Conservation (phyloP, 1,140 invertebrate species). For the Drosophila bocki region DNA sequence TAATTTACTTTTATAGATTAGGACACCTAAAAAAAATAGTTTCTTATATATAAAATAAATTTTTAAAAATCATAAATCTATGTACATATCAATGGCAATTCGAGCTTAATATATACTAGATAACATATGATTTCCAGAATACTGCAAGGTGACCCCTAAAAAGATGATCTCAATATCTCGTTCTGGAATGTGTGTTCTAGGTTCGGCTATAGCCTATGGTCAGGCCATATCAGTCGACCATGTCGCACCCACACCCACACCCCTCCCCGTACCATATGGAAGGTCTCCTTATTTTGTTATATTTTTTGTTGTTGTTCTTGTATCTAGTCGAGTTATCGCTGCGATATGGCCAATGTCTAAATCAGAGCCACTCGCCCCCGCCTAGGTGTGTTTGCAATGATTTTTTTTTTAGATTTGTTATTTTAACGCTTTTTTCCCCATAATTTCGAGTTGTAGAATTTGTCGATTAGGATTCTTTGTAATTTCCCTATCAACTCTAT, state of each 20-base stretch:
- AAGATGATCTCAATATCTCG: constrained; percentile 1
- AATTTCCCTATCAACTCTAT: neutral
- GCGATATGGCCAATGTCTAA: constrained; percentile 68
- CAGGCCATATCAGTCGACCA: constrained; percentile 37
- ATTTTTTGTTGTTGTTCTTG: constrained; percentile 26
- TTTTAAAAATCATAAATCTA: neutral
- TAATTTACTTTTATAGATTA: neutral
- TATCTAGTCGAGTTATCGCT: constrained; percentile 67
- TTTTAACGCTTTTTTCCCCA: neutral
- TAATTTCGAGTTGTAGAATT: constrained; percentile 11
- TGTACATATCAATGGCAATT: neutral
- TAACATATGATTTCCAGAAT: neutral
- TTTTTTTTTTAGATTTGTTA: constrained; percentile 60
- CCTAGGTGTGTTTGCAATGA: constrained; percentile 71
- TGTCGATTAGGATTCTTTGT: constrained; percentile 7
- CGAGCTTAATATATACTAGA: neutral
- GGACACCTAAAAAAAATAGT: neutral
- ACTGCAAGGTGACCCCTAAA: neutral
- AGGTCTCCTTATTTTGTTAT: constrained; percentile 19
- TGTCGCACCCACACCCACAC: constrained; percentile 22
- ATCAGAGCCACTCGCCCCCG: constrained; percentile 60
- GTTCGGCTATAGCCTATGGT: constrained; percentile 17
- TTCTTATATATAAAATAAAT: neutral
- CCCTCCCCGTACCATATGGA: constrained; percentile 18
- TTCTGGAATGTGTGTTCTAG: neutral